A percentile compares a stretch with the other conserved stretches of the same genome.
These are phyloP conservation scores for Beroe ovata DNA, from an alignment of 37 sponge, comb jelly and placozoan genomes.

Conservation along the genomic window DNA sequence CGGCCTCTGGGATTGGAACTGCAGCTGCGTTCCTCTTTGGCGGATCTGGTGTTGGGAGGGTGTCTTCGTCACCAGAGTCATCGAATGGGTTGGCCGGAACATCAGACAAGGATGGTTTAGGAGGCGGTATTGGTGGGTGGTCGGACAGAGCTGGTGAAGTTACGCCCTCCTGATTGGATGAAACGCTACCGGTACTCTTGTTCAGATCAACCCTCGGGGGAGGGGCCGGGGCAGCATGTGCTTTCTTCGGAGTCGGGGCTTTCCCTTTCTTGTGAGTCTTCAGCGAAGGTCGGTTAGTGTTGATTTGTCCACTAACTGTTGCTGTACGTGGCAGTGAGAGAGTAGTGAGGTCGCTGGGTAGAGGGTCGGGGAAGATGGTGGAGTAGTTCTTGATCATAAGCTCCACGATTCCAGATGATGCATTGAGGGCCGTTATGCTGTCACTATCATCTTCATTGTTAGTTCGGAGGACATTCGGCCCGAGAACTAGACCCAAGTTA, in stretches of 20 bases:
- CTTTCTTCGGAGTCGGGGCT: constrained; percentile 22
- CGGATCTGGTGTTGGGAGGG: neutral
- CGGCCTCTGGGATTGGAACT: neutral
- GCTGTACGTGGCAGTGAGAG: neutral
- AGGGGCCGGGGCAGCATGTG: constrained; percentile 9
- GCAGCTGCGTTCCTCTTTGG: neutral
- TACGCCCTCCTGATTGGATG: neutral
- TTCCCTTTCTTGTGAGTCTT: constrained; percentile 61
- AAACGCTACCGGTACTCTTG: neutral
- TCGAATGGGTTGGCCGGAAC: constrained; percentile 14
- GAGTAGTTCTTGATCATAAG: constrained; percentile 56
- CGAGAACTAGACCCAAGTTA: constrained; percentile 54
- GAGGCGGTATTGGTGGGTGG: neutral
- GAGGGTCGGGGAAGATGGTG: constrained; percentile 61
- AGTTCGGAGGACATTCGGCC: constrained; percentile 40
- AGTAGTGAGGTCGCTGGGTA: neutral
- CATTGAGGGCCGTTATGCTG: constrained; percentile 54
- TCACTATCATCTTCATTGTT: constrained; percentile 31
- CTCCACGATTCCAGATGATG: constrained; percentile 27
- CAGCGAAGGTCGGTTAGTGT: neutral
- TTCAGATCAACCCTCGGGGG: constrained; percentile 38
- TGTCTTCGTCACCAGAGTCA: constrained; percentile 1
- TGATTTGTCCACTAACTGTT: constrained; percentile 8
- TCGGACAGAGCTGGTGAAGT: neutral
- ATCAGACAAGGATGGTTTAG: neutral